These are phyloP conservation scores for Steinernema khuongi DNA, from an alignment of 1,140 invertebrate genomes.

Conservation along the genomic window DNA sequence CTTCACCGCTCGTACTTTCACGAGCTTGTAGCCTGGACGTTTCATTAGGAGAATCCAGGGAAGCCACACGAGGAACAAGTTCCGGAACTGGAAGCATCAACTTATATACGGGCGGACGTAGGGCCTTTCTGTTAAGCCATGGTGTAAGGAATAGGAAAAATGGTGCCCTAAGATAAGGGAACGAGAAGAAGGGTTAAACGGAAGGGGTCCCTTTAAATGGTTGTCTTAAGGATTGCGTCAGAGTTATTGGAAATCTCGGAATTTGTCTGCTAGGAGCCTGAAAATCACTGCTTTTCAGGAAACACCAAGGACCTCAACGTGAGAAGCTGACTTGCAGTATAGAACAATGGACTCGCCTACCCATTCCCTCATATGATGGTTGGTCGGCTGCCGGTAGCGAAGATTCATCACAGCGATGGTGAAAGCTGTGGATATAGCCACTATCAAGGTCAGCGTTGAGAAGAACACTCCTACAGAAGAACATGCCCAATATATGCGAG, in stretches of 20 bases:
- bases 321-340: not conserved
- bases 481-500: not conserved
- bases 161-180: no score
- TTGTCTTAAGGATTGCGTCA: no score
- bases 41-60: constrained; percentile 44
- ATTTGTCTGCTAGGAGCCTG: no score
- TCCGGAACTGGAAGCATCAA: constrained; percentile 26
- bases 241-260: no score
- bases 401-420: constrained; percentile 42
- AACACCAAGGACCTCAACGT: no score
- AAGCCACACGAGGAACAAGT: constrained; percentile 42
- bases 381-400: constrained; percentile 39
- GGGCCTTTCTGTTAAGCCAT: no score
- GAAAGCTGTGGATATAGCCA: constrained; percentile 40
- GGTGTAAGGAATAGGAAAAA: no score
- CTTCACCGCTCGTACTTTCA: constrained; percentile 25
- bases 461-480: constrained; percentile 39
- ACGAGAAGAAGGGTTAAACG: no score
- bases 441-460: constrained; percentile 40
- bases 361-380: constrained; percentile 31
- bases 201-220: no score
- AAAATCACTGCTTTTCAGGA: no score
- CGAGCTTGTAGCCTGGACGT: constrained; percentile 28
- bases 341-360: constrained; percentile 18
- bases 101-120: no score